Conservation (phyloP, 2,797 vertebrate genomes). For the Rhabdomys pumilio region DNA sequence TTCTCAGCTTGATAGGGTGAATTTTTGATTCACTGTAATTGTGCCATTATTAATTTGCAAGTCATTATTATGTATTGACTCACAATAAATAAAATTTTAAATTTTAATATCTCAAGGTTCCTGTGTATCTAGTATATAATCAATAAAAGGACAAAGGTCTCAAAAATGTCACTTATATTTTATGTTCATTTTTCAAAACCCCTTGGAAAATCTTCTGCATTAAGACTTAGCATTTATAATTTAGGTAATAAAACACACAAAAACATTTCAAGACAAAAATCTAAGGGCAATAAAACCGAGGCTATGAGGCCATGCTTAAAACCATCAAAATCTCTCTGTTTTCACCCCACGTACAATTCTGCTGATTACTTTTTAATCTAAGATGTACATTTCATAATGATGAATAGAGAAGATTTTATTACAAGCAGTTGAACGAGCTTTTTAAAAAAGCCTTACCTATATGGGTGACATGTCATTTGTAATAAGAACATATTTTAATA, state of each 20-base stretch:
- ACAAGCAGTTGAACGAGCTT: constrained; percentile 69
- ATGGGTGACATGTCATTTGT: constrained; percentile 79
- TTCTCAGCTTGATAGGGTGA: constrained; percentile 1
- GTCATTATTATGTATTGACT: constrained; percentile 69
- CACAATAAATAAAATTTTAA: constrained; percentile 68
- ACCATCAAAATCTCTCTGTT: constrained; percentile 83
- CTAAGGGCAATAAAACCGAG: constrained; percentile 75
- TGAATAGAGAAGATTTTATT: constrained; percentile 81
- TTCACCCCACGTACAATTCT: constrained; percentile 84
- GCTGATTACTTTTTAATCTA: constrained; percentile 87
- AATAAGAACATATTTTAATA: constrained; percentile 82
- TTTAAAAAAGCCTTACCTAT: constrained; percentile 70
- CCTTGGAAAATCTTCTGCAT: constrained; percentile 76
- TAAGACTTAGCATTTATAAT: constrained; percentile 75
- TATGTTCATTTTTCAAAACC: constrained; percentile 77
- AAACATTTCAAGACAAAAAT: constrained; percentile 84
- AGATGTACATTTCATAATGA: constrained; percentile 83
- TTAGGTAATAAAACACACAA: constrained; percentile 78
- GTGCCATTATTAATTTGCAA: constrained; percentile 70
- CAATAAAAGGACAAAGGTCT: constrained; percentile 57
- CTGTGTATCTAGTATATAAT: constrained; percentile 16
- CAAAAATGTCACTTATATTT: constrained; percentile 64
- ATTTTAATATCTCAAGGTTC: constrained; percentile 57
- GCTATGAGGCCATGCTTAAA: constrained; percentile 74
- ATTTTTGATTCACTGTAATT: constrained; percentile 45